phyloP scores from a whole-genome alignment of 92 coral and sea anemone genomes.

The Parazoanthus atlanticus region DNA sequence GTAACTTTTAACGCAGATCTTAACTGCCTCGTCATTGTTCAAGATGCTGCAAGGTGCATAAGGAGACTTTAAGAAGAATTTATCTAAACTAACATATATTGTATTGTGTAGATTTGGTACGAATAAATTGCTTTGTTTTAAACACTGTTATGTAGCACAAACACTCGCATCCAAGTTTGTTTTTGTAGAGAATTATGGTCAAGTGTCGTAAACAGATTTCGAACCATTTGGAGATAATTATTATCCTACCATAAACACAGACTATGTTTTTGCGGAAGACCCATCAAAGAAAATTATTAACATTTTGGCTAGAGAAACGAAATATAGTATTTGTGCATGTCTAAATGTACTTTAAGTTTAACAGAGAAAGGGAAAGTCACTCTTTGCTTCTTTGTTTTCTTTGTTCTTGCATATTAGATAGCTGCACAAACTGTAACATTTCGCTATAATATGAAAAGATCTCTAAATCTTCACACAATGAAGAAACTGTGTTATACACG shows the following conservation, averaged over 20 bases:
- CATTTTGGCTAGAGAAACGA: background rate
- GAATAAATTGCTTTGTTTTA: background rate
- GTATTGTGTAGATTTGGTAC: background rate
- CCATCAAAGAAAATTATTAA: background rate
- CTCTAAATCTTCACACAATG: too few relatives aligned
- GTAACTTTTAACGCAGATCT: background rate
- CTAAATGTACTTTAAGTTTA: too few relatives aligned
- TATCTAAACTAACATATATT: too few relatives aligned
- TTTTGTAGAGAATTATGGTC: conserved; percentile 18
- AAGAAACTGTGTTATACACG: too few relatives aligned
- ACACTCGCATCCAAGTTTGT: background rate
- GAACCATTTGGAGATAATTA: background rate
- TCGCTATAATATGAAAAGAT: too few relatives aligned
- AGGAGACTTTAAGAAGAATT: background rate
- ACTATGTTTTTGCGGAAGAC: background rate
- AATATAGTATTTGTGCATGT: background rate
- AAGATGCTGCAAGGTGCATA: background rate
- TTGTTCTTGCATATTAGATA: too few relatives aligned
- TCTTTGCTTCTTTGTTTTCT: too few relatives aligned
- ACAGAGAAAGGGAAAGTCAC: too few relatives aligned
- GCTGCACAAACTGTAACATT: too few relatives aligned
- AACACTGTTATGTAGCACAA: background rate
- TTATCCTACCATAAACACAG: background rate
- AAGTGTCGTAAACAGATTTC: conserved; percentile 31
- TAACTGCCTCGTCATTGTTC: background rate